A percentile compares a stretch with the other conserved stretches of the same genome.
Evolutionary conservation across 2,113 vertebrate species (phyloP).

Genomic region (Psephotus haematonotus): DNA sequence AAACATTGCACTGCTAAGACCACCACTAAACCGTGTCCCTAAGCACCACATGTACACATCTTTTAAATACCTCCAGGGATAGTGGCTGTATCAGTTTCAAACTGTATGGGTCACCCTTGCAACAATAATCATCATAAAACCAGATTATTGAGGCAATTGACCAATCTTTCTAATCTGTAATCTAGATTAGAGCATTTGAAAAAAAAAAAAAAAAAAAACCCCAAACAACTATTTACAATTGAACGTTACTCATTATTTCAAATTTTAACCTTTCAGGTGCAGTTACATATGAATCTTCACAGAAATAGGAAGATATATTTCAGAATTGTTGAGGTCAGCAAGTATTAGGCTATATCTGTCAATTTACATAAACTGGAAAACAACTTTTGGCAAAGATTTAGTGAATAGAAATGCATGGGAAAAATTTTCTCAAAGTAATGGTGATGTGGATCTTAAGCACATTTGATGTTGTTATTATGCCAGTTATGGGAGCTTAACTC

Average conservation of each 20-base stretch:
- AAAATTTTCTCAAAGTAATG: not conserved
- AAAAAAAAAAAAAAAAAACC: not conserved
- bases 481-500: not conserved
- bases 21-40: fast-evolving
- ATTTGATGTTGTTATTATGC: not conserved
- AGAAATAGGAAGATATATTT: not conserved
- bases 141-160: not conserved
- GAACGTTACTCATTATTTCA: not conserved
- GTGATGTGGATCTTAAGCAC: not conserved
- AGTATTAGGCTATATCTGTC: not conserved
- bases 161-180: not conserved
- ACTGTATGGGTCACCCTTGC: not conserved
- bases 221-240: not conserved
- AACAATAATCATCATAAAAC: not conserved
- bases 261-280: not conserved
- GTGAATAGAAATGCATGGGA: not conserved
- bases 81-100: not conserved
- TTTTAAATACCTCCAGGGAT: not conserved
- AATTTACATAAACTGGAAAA: not conserved
- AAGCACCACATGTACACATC: not conserved
- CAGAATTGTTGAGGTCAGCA: not conserved
- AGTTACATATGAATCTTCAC: not conserved
- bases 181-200: not conserved
- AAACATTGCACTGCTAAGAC: not conserved
- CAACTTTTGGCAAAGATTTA: not conserved